phyloP scores from a whole-genome alignment of 2,797 vertebrate species.

The Cyclopterus lumpus region DNA sequence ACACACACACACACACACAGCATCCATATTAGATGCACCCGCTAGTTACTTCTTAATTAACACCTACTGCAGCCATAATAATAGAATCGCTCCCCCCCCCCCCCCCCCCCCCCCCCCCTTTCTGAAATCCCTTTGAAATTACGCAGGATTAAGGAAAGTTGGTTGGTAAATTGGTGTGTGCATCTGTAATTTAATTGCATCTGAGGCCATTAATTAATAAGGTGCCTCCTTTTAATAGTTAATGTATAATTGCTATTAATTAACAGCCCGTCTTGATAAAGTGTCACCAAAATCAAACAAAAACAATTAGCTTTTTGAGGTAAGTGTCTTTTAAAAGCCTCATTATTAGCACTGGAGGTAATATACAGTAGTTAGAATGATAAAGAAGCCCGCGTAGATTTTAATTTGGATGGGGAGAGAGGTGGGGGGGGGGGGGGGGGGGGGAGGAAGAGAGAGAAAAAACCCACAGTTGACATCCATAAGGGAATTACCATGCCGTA shows the following conservation, averaged over 20 bases:
- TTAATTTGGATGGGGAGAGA: conserved; percentile 83
- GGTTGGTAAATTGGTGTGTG: conserved; percentile 86
- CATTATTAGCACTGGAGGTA: conserved; percentile 84
- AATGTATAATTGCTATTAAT: conserved; percentile 88
- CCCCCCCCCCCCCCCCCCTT: conserved; percentile 77
- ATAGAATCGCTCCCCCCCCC: conserved; percentile 80
- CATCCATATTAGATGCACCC: conserved; percentile 76
- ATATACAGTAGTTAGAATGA: conserved; percentile 83
- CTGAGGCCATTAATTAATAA: conserved; percentile 88
- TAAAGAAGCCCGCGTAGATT: conserved; percentile 83
- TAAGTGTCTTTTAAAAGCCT: conserved; percentile 82
- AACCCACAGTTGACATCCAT: conserved; percentile 82
- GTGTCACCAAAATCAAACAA: conserved; percentile 86
- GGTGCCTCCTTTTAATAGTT: conserved; percentile 88
- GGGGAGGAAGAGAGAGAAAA: too few species aligned
- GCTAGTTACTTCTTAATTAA: conserved; percentile 87
- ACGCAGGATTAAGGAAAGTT: conserved; percentile 89
- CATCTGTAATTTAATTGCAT: conserved; percentile 90
- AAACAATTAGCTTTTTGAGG: conserved; percentile 87
- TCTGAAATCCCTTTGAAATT: conserved; percentile 89
- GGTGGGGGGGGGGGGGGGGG: conserved; percentile 6
- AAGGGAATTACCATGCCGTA: conserved; percentile 85
- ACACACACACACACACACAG: conserved; percentile 39
- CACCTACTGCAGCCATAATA: conserved; percentile 82
- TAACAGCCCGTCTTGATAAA: conserved; percentile 85